Evolutionary conservation across 2,113 vertebrate genomes (phyloP).

Genomic region (Chlamydotis undulata): DNA sequence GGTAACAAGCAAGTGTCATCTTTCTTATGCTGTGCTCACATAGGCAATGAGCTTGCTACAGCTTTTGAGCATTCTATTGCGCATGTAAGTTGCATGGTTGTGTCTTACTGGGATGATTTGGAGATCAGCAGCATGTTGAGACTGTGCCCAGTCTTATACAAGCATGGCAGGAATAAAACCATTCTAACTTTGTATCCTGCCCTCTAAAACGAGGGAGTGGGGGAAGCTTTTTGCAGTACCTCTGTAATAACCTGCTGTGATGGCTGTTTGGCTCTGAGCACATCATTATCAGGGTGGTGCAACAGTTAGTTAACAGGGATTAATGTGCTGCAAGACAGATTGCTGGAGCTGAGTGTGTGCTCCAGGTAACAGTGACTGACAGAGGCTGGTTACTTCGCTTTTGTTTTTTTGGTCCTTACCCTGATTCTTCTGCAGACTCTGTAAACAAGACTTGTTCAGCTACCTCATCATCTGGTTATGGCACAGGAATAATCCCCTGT

Average conservation of each 20-base stretch:
- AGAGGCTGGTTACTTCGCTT: background rate
- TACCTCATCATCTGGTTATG: background rate
- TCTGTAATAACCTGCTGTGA: background rate
- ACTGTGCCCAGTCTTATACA: background rate
- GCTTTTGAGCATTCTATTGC: background rate
- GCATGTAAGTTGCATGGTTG: background rate
- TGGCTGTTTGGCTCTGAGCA: background rate
- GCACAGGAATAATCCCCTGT: background rate
- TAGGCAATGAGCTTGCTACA: background rate
- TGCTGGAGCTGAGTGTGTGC: background rate
- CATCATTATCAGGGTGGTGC: background rate
- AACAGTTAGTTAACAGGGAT: background rate
- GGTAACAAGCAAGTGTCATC: background rate
- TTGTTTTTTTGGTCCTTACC: background rate
- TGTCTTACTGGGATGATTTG: background rate
- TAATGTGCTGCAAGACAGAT: background rate
- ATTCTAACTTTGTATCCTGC: background rate
- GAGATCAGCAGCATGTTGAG: background rate
- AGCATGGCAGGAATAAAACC: background rate
- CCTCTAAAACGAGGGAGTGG: background rate
- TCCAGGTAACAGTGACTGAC: background rate
- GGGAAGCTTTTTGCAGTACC: background rate
- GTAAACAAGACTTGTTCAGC: background rate
- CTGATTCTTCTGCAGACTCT: background rate
- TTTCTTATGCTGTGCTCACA: background rate